These are phyloP conservation scores for Pseudococcus longispinus DNA, from an alignment of 2,888 invertebrate genomes.

Conservation along the genomic window DNA sequence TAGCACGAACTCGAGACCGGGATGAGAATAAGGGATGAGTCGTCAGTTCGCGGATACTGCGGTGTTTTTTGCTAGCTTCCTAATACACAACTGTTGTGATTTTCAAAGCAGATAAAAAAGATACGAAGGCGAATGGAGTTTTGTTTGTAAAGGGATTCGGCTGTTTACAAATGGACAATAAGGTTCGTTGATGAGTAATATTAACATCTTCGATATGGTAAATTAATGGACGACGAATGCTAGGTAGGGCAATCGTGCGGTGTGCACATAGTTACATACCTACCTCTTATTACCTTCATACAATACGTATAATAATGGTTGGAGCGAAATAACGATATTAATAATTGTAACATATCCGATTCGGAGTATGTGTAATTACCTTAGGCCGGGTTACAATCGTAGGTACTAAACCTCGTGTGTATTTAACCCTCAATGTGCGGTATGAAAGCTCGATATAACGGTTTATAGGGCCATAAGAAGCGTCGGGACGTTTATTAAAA, in stretches of 20 bases:
- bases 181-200: background rate
- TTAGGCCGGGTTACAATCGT: background rate
- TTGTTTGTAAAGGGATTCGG: background rate
- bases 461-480: background rate
- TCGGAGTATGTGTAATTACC: background rate
- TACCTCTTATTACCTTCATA: background rate
- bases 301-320: background rate
- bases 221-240: background rate
- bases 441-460: background rate
- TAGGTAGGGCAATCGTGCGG: background rate
- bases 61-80: background rate
- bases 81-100: background rate
- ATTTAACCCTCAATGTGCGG: background rate
- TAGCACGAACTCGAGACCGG: background rate
- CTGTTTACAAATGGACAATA: background rate
- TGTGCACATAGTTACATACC: background rate
- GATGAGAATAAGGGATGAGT: background rate
- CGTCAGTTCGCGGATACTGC: background rate
- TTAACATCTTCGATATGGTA: background rate
- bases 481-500: background rate
- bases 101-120: background rate
- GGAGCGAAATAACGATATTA: background rate
- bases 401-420: background rate
- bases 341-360: slow-evolving; percentile 7
- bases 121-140: background rate